Conservation (phyloP, 2,113 vertebrate species). For the Osmerus eperlanus region DNA sequence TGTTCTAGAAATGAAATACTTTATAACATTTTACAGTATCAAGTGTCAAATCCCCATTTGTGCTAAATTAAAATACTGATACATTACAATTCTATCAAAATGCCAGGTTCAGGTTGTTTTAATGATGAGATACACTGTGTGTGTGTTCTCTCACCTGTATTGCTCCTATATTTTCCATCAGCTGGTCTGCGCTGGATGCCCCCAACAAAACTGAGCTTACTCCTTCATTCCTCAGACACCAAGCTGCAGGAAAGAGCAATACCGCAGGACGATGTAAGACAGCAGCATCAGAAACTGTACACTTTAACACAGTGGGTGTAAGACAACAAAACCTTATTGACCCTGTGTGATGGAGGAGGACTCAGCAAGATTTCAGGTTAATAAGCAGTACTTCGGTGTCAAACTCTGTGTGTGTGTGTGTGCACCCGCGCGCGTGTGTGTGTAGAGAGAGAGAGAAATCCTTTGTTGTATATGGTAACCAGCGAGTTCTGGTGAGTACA, state of each 20-base stretch:
- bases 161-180: constrained; percentile 87
- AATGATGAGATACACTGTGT: background rate
- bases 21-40: too few species aligned
- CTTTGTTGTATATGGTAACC: too few species aligned
- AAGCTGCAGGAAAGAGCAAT: constrained; percentile 66
- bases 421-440: too few species aligned
- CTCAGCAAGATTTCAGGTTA: too few species aligned
- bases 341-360: too few species aligned
- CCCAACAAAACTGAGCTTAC: constrained; percentile 86
- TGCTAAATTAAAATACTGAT: background rate
- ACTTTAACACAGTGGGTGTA: background rate
- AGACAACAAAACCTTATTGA: background rate
- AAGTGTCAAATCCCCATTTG: background rate
- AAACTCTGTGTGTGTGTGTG: too few species aligned
- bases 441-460: too few species aligned
- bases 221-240: constrained; percentile 84
- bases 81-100: background rate
- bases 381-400: too few species aligned
- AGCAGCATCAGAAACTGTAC: background rate
- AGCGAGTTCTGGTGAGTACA: too few species aligned
- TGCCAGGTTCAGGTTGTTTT: background rate
- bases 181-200: constrained; percentile 82
- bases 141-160: constrained; percentile 79
- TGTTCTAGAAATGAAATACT: background rate
- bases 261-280: background rate